Conservation (phyloP, 2,888 invertebrate species). For the Scaptomyza reducta region DNA sequence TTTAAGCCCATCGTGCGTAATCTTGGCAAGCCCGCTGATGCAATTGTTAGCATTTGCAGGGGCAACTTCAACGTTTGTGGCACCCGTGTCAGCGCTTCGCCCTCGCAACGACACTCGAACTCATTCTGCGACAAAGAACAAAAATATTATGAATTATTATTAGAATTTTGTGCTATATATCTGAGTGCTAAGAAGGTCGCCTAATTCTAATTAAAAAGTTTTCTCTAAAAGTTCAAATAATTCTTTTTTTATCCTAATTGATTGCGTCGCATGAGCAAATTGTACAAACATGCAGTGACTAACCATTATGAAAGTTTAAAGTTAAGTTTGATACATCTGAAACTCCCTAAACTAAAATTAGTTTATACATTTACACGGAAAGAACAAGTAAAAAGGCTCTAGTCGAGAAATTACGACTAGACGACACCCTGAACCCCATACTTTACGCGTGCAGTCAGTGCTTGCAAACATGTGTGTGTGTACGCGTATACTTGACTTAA, state of each 20-base stretch:
- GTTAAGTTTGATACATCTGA: too few species aligned
- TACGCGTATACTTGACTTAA: too few species aligned
- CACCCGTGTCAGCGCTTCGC: conserved; percentile 80
- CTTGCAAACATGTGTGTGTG: too few species aligned
- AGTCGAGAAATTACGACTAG: too few species aligned
- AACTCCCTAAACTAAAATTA: too few species aligned
- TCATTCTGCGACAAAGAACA: conserved; percentile 71
- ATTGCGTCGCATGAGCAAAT: neutral
- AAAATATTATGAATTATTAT: too few species aligned
- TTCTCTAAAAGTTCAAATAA: neutral
- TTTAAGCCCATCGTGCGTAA: conserved; percentile 81
- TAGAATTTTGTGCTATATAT: neutral
- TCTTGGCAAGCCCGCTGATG: conserved; percentile 81
- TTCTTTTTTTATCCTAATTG: neutral
- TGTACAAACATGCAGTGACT: too few species aligned
- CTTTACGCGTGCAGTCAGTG: too few species aligned
- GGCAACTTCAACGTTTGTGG: conserved; percentile 82
- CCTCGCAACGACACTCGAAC: conserved; percentile 83
- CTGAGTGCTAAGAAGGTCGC: neutral
- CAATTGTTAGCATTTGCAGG: conserved; percentile 82
- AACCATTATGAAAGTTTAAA: too few species aligned
- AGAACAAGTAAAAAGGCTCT: too few species aligned
- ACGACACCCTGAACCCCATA: too few species aligned
- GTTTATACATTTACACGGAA: too few species aligned
- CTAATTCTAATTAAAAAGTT: neutral